Conservation (phyloP, 1,140 invertebrate species). For the Drosophila bifasciata region DNA sequence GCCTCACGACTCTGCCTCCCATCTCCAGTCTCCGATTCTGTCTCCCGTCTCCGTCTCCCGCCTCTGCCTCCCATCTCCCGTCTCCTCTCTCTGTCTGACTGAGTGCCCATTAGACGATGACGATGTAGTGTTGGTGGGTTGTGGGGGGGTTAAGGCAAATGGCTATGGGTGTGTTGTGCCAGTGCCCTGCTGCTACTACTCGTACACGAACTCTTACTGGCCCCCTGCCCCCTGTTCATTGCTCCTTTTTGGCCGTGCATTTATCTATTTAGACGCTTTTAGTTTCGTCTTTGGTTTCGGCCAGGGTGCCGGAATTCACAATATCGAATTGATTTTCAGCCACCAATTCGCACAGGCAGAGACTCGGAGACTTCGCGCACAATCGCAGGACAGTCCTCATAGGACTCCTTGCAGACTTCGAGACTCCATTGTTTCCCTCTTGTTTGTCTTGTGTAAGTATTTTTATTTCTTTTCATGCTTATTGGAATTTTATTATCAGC, state of each 20-base stretch:
- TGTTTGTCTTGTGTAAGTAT: slow-evolving; percentile 69
- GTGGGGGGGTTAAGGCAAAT: too few species aligned
- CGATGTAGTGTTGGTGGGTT: not conserved
- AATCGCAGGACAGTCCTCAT: too few species aligned
- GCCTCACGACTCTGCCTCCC: too few species aligned
- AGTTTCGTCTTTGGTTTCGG: slow-evolving; percentile 68
- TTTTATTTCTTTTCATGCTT: slow-evolving; percentile 77
- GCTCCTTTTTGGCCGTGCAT: slow-evolving; percentile 31
- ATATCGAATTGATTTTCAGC: slow-evolving; percentile 63
- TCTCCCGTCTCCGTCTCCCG: too few species aligned
- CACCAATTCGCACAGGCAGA: too few species aligned
- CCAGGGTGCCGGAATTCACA: slow-evolving; percentile 11
- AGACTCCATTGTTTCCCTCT: slow-evolving; percentile 31
- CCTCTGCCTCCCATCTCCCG: too few species aligned
- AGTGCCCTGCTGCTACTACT: not conserved
- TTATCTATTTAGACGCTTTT: slow-evolving; percentile 79
- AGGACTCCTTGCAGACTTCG: too few species aligned
- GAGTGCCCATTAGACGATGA: slow-evolving; percentile 70
- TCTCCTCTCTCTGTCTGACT: slow-evolving; percentile 30
- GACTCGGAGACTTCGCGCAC: too few species aligned
- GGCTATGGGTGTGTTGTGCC: too few species aligned
- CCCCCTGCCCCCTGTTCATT: slow-evolving; percentile 23
- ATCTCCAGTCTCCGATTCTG: too few species aligned
- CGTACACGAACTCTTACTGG: too few species aligned
- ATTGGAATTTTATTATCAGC: slow-evolving; percentile 81